Evolutionary conservation across 2,888 invertebrate genomes (phyloP), one percentile per base, ranked within the genome.

Genomic region (Rhaphigaster nebulosa): DNA sequence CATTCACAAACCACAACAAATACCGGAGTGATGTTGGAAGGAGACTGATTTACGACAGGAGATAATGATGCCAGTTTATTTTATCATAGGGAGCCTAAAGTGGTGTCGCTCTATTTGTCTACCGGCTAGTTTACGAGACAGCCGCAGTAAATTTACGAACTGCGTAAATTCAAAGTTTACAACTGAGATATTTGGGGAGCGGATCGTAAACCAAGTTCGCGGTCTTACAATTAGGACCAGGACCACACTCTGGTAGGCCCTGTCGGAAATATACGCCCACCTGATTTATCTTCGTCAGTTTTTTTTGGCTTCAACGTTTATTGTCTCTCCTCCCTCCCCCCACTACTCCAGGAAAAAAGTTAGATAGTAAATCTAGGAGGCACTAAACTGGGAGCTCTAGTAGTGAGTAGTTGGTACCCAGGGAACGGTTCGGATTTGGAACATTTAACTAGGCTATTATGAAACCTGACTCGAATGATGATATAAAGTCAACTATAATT

Each of bases 61-160:
- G 84, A 45, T 84, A 84, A 84, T 84, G 84, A 84, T 84, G 45
- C 41, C 84, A 84, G 41, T 84, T 84, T 84, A 84, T 84, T 84
- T 84, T 84, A 84, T 84, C 84, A 84, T 41, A 18, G 45, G 45
- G 13, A 26, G n/a, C 45, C 10, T 84, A 84, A 45, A 84, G 84
- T 45, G 84, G 45, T 84, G 45, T 84, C 45, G 45, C 84, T 84
- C 84, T 84, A 84, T 84, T 84, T 84, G 84, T 84, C 84, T 84
- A 84, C 13, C 45, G 45, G 84, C 45, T 45, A n/a, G 84, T 84
- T 84, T 84, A 84, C 84, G 84, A 84, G 84, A 1, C 84, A 84
- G 45, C 18, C 5, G 5, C 45, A n/a, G n/a, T 45, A 45, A 45
- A 84, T 84, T 45, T 84, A 84, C 70, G 70, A 76, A 76, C 70